These are phyloP conservation scores for Equus quagga DNA, from an alignment of 2,113 vertebrate genomes.

Conservation along the genomic window DNA sequence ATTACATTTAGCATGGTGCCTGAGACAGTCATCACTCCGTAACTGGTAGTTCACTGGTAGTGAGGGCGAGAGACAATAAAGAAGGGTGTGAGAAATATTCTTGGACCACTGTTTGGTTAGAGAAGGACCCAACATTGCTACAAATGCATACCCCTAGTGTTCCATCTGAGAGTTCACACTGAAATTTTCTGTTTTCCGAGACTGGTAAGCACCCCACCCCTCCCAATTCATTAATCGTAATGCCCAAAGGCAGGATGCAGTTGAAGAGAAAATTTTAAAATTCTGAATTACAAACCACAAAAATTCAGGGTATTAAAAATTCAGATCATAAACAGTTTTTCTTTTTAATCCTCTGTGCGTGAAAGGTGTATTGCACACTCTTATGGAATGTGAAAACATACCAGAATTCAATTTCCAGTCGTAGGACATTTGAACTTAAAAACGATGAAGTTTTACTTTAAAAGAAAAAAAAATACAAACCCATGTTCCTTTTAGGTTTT, in stretches of 20 bases:
- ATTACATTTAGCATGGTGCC: not conserved
- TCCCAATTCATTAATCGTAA: not conserved
- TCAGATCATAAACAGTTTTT: conserved; percentile 17
- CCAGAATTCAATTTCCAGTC: not conserved
- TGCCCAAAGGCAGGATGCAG: not conserved
- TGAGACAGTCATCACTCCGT: not conserved
- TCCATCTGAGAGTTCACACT: not conserved
- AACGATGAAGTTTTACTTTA: not conserved
- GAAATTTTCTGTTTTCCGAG: not conserved
- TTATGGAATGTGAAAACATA: not conserved
- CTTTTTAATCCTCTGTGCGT: not conserved
- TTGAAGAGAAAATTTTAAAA: not conserved
- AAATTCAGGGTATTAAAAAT: not conserved
- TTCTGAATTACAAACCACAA: not conserved
- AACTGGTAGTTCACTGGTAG: not conserved
- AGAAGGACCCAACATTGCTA: not conserved
- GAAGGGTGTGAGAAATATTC: not conserved
- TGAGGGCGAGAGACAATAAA: not conserved
- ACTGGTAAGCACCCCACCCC: not conserved
- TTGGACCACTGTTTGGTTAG: not conserved
- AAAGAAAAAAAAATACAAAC: not conserved
- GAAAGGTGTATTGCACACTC: not conserved
- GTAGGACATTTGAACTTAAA: not conserved
- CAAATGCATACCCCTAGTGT: not conserved
- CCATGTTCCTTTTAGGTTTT: not conserved